A percentile compares a stretch with the other conserved stretches of the same genome.
These are phyloP conservation scores for Sternotherus odoratus DNA, from an alignment of 2,797 vertebrate genomes.

Conservation along the genomic window DNA sequence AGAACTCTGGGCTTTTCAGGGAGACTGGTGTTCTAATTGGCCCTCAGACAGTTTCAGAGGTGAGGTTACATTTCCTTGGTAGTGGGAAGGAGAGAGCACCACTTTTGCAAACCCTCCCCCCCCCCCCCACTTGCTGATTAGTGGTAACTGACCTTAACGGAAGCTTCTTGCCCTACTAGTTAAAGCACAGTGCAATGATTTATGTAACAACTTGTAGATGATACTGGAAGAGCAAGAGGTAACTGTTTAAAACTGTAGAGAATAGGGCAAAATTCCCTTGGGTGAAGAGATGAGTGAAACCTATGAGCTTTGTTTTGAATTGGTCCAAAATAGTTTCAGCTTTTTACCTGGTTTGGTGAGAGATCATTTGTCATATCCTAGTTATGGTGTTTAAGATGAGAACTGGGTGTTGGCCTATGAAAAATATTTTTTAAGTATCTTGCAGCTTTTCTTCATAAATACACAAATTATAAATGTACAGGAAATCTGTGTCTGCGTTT, in stretches of 20 bases:
- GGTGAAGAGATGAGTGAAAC: background rate
- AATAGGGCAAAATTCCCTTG: fast-evolving
- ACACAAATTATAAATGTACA: fast-evolving
- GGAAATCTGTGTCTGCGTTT: too few species aligned
- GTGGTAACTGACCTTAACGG: background rate
- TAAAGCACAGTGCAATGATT: background rate
- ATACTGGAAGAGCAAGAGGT: background rate
- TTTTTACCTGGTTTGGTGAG: background rate
- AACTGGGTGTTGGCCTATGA: background rate
- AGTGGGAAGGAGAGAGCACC: background rate
- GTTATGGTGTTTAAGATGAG: fast-evolving
- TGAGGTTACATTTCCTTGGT: background rate
- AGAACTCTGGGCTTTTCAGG: background rate
- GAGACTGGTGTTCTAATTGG: background rate
- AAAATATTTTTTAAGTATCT: background rate
- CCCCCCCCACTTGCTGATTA: background rate
- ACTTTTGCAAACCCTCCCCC: background rate
- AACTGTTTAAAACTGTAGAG: fast-evolving
- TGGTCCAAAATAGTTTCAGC: background rate
- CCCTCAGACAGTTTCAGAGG: background rate
- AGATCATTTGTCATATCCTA: background rate
- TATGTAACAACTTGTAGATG: background rate
- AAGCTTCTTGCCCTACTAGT: background rate
- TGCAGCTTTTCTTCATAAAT: background rate
- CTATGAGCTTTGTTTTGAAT: background rate